Evolutionary conservation across 2,113 vertebrate genomes (phyloP).

Genomic region (Microtus oregoni): DNA sequence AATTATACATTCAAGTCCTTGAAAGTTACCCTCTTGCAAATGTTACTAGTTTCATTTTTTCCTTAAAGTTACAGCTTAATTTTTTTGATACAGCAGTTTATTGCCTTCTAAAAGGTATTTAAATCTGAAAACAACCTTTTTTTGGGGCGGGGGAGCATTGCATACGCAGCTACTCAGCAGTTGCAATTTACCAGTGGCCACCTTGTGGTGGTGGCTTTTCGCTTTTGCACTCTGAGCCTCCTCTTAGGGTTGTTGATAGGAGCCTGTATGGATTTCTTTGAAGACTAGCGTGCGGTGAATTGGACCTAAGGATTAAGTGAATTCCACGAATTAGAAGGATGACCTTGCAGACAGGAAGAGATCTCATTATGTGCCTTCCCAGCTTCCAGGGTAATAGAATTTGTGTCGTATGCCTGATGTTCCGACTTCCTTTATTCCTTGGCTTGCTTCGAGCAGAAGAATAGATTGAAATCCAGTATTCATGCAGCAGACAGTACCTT

Average conservation of each 20-base stretch:
- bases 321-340: conserved; percentile 81
- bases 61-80: conserved; percentile 79
- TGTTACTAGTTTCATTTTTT: conserved; percentile 80
- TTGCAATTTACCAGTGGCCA: conserved; percentile 57
- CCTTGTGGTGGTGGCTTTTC: conserved; percentile 52
- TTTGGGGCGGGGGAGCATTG: neutral
- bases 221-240: conserved; percentile 69
- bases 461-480: conserved; percentile 54
- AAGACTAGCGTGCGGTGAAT: conserved; percentile 64
- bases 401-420: conserved; percentile 21
- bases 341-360: conserved; percentile 75
- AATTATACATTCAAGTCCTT: conserved; percentile 71
- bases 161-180: conserved; percentile 69
- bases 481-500: conserved; percentile 14
- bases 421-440: conserved; percentile 19
- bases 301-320: conserved; percentile 81
- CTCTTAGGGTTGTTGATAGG: conserved; percentile 47
- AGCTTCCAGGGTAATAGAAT: conserved; percentile 47
- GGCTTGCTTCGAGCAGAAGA: neutral
- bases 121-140: conserved; percentile 70
- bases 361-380: conserved; percentile 58
- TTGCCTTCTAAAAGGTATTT: conserved; percentile 77
- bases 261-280: conserved; percentile 71
- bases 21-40: conserved; percentile 81
- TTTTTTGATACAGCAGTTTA: conserved; percentile 76